A percentile compares a stretch with the other conserved stretches of the same genome.
Conservation (phyloP, 2,888 invertebrate genomes). For the Hypena proboscidalis region DNA sequence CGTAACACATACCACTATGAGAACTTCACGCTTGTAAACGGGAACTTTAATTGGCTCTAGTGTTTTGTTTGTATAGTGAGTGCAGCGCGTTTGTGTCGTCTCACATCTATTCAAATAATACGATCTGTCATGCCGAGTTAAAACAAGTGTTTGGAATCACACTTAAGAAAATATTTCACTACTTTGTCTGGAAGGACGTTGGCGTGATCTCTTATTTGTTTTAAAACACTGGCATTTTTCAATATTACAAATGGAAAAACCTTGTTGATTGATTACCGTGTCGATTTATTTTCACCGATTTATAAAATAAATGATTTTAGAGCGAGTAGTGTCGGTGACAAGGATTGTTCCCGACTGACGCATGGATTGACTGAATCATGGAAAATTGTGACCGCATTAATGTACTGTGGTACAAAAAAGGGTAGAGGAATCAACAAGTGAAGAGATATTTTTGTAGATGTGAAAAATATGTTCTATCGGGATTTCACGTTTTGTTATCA, state of each 20-base stretch:
- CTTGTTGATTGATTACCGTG: conserved; percentile 27
- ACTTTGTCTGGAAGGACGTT: no score
- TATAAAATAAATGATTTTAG: conserved; percentile 23
- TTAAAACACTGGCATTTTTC: neutral
- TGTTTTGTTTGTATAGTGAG: conserved; percentile 33
- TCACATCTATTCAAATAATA: conserved; percentile 29
- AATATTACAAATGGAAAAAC: conserved; percentile 20
- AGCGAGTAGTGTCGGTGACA: conserved; percentile 34
- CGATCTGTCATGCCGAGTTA: conserved; percentile 19
- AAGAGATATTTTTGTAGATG: conserved; percentile 26
- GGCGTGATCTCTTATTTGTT: no score
- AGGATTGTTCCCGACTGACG: conserved; percentile 37
- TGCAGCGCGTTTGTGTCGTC: conserved; percentile 7
- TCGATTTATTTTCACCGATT: conserved; percentile 37
- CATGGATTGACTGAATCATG: conserved; percentile 38
- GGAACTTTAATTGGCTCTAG: conserved; percentile 38
- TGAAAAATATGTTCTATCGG: conserved; percentile 3
- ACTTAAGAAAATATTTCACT: conserved; percentile 5
- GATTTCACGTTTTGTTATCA: conserved; percentile 13
- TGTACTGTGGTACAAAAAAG: conserved; percentile 41
- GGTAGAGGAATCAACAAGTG: conserved; percentile 38
- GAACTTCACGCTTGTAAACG: conserved; percentile 36
- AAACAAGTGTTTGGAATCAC: conserved; percentile 21
- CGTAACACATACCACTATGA: conserved; percentile 22
- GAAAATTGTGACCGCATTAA: conserved; percentile 38